Evolutionary conservation across 64 coral and sea anemone genomes (phyloP), one percentile per base, ranked within the genome.

Genomic region (Pocillopora verrucosa): DNA sequence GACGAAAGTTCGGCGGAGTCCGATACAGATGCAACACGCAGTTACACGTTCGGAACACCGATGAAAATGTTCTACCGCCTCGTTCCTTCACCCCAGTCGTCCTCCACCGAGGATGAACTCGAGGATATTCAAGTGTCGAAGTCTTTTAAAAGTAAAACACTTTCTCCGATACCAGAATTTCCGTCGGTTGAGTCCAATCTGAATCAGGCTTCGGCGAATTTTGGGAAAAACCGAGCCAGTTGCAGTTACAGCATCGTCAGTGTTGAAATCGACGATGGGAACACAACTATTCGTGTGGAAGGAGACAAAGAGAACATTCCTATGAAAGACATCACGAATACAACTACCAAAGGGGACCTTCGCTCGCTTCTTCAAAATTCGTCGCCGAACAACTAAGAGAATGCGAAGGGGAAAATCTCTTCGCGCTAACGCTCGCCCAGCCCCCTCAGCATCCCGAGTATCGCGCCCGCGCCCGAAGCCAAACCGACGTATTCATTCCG

Each of bases 21-120:
- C 11, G 82, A 85, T 41, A 85, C 82, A 2, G 82, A 85, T 57
- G 64, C 19, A 15, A 70, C 65, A 16, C 64, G 65, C 20, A 70
- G 45, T 22, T 72, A 15, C 65, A 72, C 62, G 17, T 84, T 93
- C 89, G 95, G 93, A 63, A 96, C 95, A 0, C 95, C 95, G 16
- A 87, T 97, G 88, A 93, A 97, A 91, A 73, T 93, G 38, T 97
- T 97, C 68, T 97, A 97, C 57, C 95, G 93, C 64, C 95, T 97
- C 4, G 95, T 97, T 10, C 95, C 95, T 1, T 97, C 95, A 22
- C 95, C 95, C 56, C 95, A 96, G 60, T 96, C 95, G 9, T 97
- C 95, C 6, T 96, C 95, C 35, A 97, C 89, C 75, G 95, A 97
- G 61, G 95, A 97, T 25, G 74, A 93, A 60, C 65, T 72, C 13